Evolutionary conservation across 1,140 invertebrate species (phyloP), one percentile per base, ranked within the genome.

Genomic region (Marisa cornuarietis): DNA sequence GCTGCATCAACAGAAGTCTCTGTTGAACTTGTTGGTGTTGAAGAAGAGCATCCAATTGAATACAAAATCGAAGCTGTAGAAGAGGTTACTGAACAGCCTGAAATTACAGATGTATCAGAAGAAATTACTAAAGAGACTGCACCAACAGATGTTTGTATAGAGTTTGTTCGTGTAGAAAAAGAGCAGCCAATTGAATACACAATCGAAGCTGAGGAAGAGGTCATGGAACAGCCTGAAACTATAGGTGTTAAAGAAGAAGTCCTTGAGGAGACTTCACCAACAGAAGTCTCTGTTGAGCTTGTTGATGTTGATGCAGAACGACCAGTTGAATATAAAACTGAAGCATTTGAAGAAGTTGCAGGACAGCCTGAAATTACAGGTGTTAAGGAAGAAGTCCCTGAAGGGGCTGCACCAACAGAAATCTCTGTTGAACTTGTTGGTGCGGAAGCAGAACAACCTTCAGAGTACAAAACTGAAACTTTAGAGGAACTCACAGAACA

Each of bases 21-120:
- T 63, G 78, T 84, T 18, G 83, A 86, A 61, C 66, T 86, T 79
- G 83, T 31, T 11, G 31, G 79, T 72, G 54, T 83, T 58, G 73
- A 82, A 69, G 69, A 77, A 54, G 71, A 84, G 71, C 66, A 81
- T 54, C 66, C 82, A 62, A 65, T 74, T 52, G 79, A 83, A 77
- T 82, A 76, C 61, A 79, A 86, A 75, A 81, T 78, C 31, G 80
- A 82, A 76, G 62, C 76, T 61, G 63, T 83, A 5, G 66, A 78
- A 54, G 84, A 86, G 76, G 65, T 75, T 42, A 76, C 76, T 20
- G 82, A 85, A 69, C 77, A 81, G 42, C 76, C 84, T 42, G 81
- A 84, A 66, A 78, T 86, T n/a, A 31, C 82, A 69, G 81, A 83
- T 66, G 79, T 86, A 24, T 24, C 79, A 66, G 80, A 79, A 54